Conservation (phyloP, 1,140 invertebrate species). For the Coelopa frigida region DNA sequence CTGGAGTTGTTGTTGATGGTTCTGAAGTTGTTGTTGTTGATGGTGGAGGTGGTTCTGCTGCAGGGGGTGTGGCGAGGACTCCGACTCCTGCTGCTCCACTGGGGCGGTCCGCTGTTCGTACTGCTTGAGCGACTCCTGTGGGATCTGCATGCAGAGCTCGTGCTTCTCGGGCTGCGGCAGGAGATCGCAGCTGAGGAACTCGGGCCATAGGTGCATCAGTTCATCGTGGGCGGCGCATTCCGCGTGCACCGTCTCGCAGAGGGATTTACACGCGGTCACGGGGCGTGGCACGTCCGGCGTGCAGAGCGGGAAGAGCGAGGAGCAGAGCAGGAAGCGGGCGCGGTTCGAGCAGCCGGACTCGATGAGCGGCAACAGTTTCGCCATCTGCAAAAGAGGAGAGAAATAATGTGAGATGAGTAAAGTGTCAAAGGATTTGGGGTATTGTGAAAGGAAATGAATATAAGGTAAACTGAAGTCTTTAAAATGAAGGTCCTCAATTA, state of each 20-base stretch:
- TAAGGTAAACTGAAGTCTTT: too few relatives aligned
- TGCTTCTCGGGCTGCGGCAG: conserved; percentile 50
- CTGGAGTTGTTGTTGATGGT: conserved; percentile 9
- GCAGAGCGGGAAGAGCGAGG: conserved; percentile 87
- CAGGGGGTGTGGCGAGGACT: neutral
- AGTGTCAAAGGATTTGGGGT: too few relatives aligned
- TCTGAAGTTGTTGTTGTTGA: neutral
- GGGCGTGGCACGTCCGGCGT: conserved; percentile 77
- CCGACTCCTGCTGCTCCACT: neutral
- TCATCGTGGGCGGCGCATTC: conserved; percentile 63
- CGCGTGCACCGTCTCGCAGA: conserved; percentile 72
- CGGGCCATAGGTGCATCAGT: conserved; percentile 67
- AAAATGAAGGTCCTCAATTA: too few relatives aligned
- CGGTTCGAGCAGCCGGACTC: conserved; percentile 77
- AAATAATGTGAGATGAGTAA: conserved; percentile 7
- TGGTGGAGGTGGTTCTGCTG: neutral
- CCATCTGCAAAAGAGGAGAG: conserved; percentile 54
- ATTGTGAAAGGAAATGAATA: too few relatives aligned
- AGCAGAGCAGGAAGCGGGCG: conserved; percentile 83
- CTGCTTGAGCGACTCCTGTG: conserved; percentile 21
- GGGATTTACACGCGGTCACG: conserved; percentile 77
- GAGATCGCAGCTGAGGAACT: conserved; percentile 65
- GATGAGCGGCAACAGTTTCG: conserved; percentile 53
- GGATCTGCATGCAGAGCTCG: conserved; percentile 51
- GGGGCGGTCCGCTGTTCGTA: neutral